phyloP scores from a whole-genome alignment of 2,888 invertebrate genomes.

The Dorcus parallelipipedus region DNA sequence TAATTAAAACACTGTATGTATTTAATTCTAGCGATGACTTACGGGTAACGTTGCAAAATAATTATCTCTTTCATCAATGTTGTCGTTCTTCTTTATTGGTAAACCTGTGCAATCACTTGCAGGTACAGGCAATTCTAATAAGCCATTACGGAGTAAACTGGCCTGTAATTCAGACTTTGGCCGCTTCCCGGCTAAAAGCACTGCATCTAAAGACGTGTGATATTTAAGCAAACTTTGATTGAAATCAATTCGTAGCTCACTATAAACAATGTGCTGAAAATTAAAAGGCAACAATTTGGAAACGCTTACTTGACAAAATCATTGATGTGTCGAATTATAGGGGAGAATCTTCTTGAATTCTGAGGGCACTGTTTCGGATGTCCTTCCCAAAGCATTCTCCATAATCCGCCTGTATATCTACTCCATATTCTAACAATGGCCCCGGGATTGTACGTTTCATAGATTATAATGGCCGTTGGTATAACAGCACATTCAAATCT shows the following conservation, averaged over 20 bases:
- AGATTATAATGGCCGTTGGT: constrained; percentile 69
- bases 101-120: background rate
- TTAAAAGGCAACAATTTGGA: background rate
- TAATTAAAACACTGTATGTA: background rate
- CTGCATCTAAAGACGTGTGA: constrained; percentile 85
- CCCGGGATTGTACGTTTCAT: constrained; percentile 85
- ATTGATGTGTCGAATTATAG: constrained; percentile 60
- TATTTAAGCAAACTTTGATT: constrained; percentile 78
- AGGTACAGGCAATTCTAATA: constrained; percentile 22
- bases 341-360: constrained; percentile 72
- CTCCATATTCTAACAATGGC: constrained; percentile 81
- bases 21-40: constrained; percentile 18
- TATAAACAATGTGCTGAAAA: constrained; percentile 43
- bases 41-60: constrained; percentile 44
- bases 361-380: constrained; percentile 58
- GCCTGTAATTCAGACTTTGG: constrained; percentile 33
- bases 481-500: constrained; percentile 64
- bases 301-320: constrained; percentile 55
- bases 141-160: constrained; percentile 29
- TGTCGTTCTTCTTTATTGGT: background rate
- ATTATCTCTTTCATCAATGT: constrained; percentile 13
- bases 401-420: constrained; percentile 51
- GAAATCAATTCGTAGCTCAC: constrained; percentile 80
- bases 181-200: constrained; percentile 66
- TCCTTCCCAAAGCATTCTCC: constrained; percentile 78